Conservation (phyloP, 1,140 invertebrate genomes). For the Schlechtendalia chinensis region DNA sequence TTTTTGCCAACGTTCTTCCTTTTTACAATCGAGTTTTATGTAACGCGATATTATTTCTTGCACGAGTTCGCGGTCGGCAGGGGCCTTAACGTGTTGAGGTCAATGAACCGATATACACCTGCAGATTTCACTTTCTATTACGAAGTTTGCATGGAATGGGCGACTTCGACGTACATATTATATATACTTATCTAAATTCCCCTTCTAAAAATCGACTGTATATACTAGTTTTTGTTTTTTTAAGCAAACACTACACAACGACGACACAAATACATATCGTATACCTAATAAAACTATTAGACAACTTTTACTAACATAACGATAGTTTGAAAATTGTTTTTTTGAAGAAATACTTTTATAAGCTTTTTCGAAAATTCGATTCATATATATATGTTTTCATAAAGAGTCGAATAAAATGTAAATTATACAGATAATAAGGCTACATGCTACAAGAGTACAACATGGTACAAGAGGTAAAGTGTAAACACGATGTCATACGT, state of each 20-base stretch:
- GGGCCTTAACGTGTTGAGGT: conserved; percentile 30
- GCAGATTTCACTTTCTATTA: conserved; percentile 50
- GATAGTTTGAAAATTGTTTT: too few relatives aligned
- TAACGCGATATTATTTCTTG: conserved; percentile 38
- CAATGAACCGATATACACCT: conserved; percentile 43
- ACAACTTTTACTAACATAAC: too few relatives aligned
- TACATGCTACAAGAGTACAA: too few relatives aligned
- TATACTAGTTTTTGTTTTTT: neutral
- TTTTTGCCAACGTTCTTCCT: conserved; percentile 7
- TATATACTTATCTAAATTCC: neutral
- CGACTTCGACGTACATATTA: neutral
- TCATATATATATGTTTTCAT: too few relatives aligned
- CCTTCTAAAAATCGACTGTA: neutral
- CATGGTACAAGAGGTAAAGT: too few relatives aligned
- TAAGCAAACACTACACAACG: neutral
- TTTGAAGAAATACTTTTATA: too few relatives aligned
- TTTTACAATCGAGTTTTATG: conserved; percentile 47
- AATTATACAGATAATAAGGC: too few relatives aligned
- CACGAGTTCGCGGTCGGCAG: conserved; percentile 49
- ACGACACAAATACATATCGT: neutral
- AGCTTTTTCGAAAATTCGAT: too few relatives aligned
- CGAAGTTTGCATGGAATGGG: conserved; percentile 38
- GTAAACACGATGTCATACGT: too few relatives aligned
- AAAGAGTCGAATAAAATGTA: too few relatives aligned
- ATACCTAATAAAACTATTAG: too few relatives aligned